Percentiles rank a stretch among this genome's conserved stretches.
Evolutionary conservation across 1,140 invertebrate genomes (phyloP).

Genomic region (Mesaphorura yosii): DNA sequence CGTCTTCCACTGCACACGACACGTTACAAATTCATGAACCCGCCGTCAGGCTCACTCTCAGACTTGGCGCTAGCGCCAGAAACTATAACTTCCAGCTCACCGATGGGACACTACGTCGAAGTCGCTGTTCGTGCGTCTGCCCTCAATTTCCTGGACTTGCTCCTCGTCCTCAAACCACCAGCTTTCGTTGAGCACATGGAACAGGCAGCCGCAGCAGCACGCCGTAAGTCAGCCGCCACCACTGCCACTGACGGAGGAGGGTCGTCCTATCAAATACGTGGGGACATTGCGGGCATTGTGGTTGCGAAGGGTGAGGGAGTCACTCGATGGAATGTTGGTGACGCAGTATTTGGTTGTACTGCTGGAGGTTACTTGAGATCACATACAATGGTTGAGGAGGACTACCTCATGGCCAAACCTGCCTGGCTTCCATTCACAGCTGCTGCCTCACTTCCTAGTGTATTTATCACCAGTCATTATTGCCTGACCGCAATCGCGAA

Average conservation of each 20-base stretch:
- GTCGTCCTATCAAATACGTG: too few species aligned
- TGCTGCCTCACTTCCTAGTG: slow-evolving; percentile 8
- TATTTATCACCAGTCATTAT: slow-evolving; percentile 10
- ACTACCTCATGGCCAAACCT: neutral
- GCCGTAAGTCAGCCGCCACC: too few species aligned
- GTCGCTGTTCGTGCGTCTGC: neutral
- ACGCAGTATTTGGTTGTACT: slow-evolving; percentile 9
- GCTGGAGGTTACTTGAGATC: neutral
- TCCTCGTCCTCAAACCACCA: neutral
- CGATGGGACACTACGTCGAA: neutral
- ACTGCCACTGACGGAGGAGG: too few species aligned
- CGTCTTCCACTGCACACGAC: neutral
- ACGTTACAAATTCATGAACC: neutral
- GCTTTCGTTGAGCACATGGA: too few species aligned
- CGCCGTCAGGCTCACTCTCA: neutral
- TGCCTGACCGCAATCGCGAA: slow-evolving; percentile 1
- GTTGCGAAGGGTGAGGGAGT: neutral
- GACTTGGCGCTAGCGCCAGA: neutral
- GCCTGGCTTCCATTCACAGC: neutral
- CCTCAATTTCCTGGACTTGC: slow-evolving; percentile 1
- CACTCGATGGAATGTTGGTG: slow-evolving; percentile 2
- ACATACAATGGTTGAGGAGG: neutral
- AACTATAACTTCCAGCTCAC: neutral
- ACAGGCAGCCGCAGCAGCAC: too few species aligned
- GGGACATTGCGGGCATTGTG: slow-evolving; percentile 8